phyloP scores from a whole-genome alignment of 2,888 invertebrate species.

The Ceratothoa steindachneri region DNA sequence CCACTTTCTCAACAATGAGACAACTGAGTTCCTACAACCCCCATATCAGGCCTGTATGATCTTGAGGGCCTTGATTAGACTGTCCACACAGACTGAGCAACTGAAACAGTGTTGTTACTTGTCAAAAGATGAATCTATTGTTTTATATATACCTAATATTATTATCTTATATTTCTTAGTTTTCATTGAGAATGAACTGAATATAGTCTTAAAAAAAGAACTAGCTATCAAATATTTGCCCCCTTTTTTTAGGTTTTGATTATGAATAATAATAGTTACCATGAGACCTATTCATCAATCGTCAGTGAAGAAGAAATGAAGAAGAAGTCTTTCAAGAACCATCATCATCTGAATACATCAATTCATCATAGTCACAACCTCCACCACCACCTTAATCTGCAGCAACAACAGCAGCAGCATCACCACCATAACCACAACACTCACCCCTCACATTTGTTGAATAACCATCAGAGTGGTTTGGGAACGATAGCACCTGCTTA shows the following conservation, averaged over 20 bases:
- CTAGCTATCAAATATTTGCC: no score
- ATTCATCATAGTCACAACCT: slow-evolving; percentile 22
- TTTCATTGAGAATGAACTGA: no score
- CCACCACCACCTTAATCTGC: slow-evolving; percentile 15
- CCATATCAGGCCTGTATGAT: no score
- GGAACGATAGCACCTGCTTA: not conserved
- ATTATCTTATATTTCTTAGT: no score
- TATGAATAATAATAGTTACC: not conserved
- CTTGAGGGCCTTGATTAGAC: no score
- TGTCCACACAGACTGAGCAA: no score
- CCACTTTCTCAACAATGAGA: no score
- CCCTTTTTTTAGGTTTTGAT: not conserved
- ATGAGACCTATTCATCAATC: not conserved
- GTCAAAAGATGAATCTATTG: no score
- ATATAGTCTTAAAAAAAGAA: no score
- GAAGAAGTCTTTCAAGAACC: slow-evolving; percentile 8
- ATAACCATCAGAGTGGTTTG: slow-evolving; percentile 19
- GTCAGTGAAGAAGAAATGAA: slow-evolving; percentile 21
- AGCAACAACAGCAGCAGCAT: slow-evolving; percentile 14
- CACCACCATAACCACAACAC: slow-evolving; percentile 12
- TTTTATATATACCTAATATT: no score
- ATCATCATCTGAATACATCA: slow-evolving; percentile 24
- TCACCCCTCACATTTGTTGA: slow-evolving; percentile 11
- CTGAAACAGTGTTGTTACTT: no score
- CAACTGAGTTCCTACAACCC: no score